Base-by-base conservation (phyloP, 1,140 invertebrate genomes). In the Neocloeon triangulifer region DNA sequence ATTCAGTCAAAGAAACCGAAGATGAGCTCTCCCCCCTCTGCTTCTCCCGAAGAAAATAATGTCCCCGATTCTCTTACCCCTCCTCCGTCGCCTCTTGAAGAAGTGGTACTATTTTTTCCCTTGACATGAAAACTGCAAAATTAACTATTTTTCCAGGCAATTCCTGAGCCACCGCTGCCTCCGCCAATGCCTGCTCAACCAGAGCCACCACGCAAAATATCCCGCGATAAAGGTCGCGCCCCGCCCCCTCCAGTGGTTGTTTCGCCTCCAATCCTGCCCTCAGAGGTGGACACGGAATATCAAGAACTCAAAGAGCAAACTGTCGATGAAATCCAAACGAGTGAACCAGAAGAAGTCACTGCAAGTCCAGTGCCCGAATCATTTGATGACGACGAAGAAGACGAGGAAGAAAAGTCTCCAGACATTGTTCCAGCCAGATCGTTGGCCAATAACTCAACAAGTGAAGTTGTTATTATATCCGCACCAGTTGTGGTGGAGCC, bases 71-170 rank as follows among this genome's bases (percentile, higher is more conserved):
- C 17, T 23, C 27, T 8, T 16, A 10, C 9, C 13, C 19, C 31
- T 37, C 41, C 49, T 36, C 52, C 51, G 41, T 48, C 50, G 42
- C n/a, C n/a, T n/a, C n/a, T n/a, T n/a, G n/a, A n/a, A n/a, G n/a
- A n/a, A n/a, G n/a, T n/a, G n/a, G n/a, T n/a, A n/a, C n/a, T n/a
- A n/a, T n/a, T n/a, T n/a, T n/a, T n/a, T n/a, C n/a, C n/a, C n/a
- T n/a, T n/a, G n/a, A n/a, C n/a, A n/a, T n/a, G n/a, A n/a, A n/a
- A n/a, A n/a, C n/a, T n/a, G n/a, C n/a, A n/a, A n/a, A n/a, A n/a
- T n/a, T n/a, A n/a, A n/a, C n/a, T n/a, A n/a, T n/a, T n/a, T n/a
- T n/a, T n/a, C 3, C 35, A 35, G 23, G 33, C 33, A 37, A 32
- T 25, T 23, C 37, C 33, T 25, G 31, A 28, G 25, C 13, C 34